Base-by-base conservation (phyloP, 2,113 vertebrate genomes). In the Archocentrus centrarchus region DNA sequence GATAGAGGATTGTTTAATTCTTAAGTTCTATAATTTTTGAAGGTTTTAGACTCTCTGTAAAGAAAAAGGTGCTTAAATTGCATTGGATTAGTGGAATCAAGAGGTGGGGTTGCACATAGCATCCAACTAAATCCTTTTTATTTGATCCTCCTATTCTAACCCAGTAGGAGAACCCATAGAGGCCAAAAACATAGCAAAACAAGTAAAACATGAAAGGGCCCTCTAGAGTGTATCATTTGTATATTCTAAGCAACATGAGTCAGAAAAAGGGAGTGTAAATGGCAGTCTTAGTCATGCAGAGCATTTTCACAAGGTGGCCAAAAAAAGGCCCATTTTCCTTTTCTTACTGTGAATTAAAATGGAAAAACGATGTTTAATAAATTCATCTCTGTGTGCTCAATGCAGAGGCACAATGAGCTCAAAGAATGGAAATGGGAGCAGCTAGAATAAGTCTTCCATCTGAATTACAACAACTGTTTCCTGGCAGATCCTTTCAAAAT, bases 1-100 rank as follows among this genome's bases (percentile, higher is more conserved):
- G 30, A 30, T 30, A 30, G 30, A 30, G 32, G 15, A 62, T 18
- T 0, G 30, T 2, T 10, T 4, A 9, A 63, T 63, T 63, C 6
- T 0, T n/a, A n/a, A 3, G 0, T 37, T 63, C 0, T 63, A n/a
- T 63, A 37, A 37, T 63, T 5, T 37, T n/a, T 14, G 6, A 32
- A 5, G 30, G 30, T 30, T 0, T 44, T 44, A 13, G 41, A 10
- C 41, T 44, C 8, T 44, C 3, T 44, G 11, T 44, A 44, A 44
- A 41, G 3, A 15, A 47, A 14, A 47, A 15, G 3, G 44, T 64
- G 13, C 35, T 64, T 0, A 64, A 63, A 1, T 35, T 39, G 3
- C 20, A 22, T 64, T 39, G 35, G 62, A 41, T 41, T 39, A 64
- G 62, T 64, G 55, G 4, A n/a, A 57, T 5, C 55, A 22, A 57